phyloP scores from a whole-genome alignment of 2,888 invertebrate genomes.

The Acleris literana region DNA sequence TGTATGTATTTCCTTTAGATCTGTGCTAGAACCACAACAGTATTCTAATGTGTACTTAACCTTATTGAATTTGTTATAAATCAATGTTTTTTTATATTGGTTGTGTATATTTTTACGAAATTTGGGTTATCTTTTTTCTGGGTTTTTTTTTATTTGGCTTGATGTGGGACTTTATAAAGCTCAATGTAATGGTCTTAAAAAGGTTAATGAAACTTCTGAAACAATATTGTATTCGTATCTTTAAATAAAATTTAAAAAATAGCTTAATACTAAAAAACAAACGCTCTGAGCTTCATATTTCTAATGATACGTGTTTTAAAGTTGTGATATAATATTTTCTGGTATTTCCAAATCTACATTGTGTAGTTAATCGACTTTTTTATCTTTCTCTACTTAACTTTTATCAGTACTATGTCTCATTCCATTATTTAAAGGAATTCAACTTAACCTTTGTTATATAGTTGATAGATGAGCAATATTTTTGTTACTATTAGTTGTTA shows the following conservation, averaged over 20 bases:
- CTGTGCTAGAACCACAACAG: too few species aligned
- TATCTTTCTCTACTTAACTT: constrained; percentile 16
- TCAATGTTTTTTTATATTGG: too few species aligned
- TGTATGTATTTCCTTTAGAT: too few species aligned
- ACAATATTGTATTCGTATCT: not conserved
- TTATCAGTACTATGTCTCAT: constrained; percentile 19
- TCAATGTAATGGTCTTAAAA: not conserved
- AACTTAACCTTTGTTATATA: constrained; percentile 49
- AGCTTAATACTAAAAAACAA: constrained; percentile 5
- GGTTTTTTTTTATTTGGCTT: too few species aligned
- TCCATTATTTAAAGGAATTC: constrained; percentile 34
- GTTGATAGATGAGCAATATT: constrained; percentile 74
- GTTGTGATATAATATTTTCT: constrained; percentile 22
- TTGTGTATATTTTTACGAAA: too few species aligned
- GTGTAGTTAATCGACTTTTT: constrained; percentile 13
- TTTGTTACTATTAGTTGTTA: constrained; percentile 76
- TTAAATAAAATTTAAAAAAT: not conserved
- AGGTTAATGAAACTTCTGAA: not conserved
- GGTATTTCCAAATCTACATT: constrained; percentile 15
- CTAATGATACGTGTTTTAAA: constrained; percentile 10
- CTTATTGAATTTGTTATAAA: too few species aligned
- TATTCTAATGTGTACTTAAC: too few species aligned
- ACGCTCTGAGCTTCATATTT: constrained; percentile 6
- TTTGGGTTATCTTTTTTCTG: too few species aligned
- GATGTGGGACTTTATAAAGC: too few species aligned